phyloP scores from a whole-genome alignment of 2,888 invertebrate genomes.

The Hylaea fasciaria region DNA sequence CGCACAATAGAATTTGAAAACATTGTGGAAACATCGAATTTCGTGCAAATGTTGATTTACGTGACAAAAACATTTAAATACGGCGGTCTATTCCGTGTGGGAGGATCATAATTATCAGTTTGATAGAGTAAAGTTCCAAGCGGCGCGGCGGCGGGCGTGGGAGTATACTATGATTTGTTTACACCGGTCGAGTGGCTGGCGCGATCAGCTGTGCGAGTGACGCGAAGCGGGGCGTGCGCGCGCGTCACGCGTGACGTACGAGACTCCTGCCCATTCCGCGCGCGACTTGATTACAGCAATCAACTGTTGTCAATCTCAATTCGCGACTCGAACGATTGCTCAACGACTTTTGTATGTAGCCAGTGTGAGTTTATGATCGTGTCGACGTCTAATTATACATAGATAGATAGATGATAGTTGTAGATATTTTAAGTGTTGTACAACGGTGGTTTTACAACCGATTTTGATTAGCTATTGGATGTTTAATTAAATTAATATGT shows the following conservation, averaged over 20 bases:
- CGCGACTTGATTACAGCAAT: conserved; percentile 34
- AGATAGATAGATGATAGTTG: no score
- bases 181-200: conserved; percentile 64
- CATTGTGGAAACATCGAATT: no score
- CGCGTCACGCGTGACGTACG: conserved; percentile 59
- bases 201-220: conserved; percentile 78
- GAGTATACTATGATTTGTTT: conserved; percentile 82
- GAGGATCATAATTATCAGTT: conserved; percentile 11
- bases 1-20: no score
- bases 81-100: no score
- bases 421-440: no score
- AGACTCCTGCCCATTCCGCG: conserved; percentile 36
- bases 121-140: conserved; percentile 36
- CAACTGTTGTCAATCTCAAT: conserved; percentile 41
- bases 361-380: conserved; percentile 6
- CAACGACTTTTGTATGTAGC: conserved; percentile 13
- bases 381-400: neutral
- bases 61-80: conserved; percentile 32
- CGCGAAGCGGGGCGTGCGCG: conserved; percentile 56
- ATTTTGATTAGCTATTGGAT: neutral
- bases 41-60: conserved; percentile 37
- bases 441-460: neutral
- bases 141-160: conserved; percentile 59
- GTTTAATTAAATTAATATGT: neutral
- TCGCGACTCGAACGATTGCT: conserved; percentile 28